phyloP scores from a whole-genome alignment of 2,113 vertebrate species.

The Anas platyrhynchos region DNA sequence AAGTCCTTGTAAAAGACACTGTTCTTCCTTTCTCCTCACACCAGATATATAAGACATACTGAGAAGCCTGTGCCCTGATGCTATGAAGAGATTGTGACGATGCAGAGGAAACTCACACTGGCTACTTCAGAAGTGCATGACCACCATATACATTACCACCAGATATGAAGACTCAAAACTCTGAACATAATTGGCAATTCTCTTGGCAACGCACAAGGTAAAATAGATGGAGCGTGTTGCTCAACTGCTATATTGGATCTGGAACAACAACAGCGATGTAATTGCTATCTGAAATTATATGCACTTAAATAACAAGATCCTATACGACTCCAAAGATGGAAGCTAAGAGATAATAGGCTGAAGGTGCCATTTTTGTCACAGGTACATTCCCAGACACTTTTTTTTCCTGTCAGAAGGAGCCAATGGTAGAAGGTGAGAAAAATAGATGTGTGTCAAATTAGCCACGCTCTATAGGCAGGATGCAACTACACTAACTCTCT shows the following conservation, averaged over 20 bases:
- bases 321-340: background rate
- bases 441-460: background rate
- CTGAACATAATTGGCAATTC: conserved; percentile 29
- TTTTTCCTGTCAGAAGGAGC: background rate
- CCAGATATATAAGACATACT: background rate
- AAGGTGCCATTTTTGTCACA: background rate
- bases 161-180: conserved; percentile 31
- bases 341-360: background rate
- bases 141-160: background rate
- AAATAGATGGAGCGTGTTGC: conserved; percentile 47
- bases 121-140: background rate
- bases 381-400: background rate
- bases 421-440: background rate
- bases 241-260: conserved; percentile 33
- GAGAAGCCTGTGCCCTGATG: background rate
- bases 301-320: conserved; percentile 41
- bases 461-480: background rate
- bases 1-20: background rate
- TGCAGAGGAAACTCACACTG: rapidly evolving
- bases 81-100: background rate
- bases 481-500: background rate
- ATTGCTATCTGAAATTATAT: conserved; percentile 6
- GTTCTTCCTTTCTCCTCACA: background rate
- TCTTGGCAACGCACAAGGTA: conserved; percentile 38
- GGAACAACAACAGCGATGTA: conserved; percentile 28